A percentile compares a stretch with the other conserved stretches of the same genome.
Conservation (phyloP, 2,797 vertebrate species). For the Mormyrus hasselquistii region DNA sequence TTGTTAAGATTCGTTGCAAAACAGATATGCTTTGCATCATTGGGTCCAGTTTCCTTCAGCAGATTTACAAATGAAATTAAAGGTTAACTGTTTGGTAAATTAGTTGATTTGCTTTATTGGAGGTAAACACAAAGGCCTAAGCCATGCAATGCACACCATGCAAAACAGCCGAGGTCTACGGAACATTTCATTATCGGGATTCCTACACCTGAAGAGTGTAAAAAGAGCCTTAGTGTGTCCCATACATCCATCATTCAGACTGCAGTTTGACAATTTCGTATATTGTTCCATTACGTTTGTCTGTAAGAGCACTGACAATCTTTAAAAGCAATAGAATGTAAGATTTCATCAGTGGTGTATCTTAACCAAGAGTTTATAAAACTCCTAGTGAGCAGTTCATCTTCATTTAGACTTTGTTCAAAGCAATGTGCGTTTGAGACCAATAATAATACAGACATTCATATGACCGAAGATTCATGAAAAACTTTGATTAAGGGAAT, state of each 20-base stretch:
- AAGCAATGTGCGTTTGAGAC: background rate
- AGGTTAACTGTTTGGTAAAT: background rate
- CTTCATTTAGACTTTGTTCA: background rate
- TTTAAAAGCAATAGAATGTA: background rate
- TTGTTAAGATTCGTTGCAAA: background rate
- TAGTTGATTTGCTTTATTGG: background rate
- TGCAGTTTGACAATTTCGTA: background rate
- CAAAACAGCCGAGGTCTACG: background rate
- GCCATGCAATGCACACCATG: background rate
- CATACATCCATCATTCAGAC: background rate
- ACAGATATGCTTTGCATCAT: background rate
- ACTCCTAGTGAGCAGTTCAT: background rate
- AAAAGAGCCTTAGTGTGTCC: background rate
- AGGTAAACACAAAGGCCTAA: background rate
- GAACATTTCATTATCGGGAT: background rate
- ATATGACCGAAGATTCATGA: background rate
- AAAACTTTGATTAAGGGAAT: background rate
- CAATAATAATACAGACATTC: background rate
- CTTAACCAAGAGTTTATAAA: background rate
- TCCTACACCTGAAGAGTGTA: background rate
- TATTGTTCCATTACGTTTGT: background rate
- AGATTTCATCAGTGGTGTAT: background rate
- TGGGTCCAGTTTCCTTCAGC: background rate
- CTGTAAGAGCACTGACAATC: background rate
- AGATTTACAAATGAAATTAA: background rate